Evolutionary conservation across 1,140 invertebrate species (phyloP).

Genomic region (Chymomyza costata): DNA sequence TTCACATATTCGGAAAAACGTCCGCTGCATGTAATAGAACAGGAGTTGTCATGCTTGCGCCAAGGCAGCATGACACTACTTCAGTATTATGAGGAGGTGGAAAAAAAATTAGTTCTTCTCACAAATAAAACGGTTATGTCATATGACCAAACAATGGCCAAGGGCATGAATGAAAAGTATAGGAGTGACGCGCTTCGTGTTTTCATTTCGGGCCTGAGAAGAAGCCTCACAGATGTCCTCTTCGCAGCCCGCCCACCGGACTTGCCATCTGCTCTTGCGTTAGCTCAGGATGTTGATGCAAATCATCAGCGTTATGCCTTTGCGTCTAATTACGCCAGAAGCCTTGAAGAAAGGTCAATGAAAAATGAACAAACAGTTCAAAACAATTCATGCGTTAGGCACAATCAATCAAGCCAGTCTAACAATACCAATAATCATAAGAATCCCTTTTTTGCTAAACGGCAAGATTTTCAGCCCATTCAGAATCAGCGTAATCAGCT

Average conservation of each 20-base stretch:
- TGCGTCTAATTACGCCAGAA: no score
- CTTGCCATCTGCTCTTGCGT: constrained; percentile 21
- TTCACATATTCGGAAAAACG: no score
- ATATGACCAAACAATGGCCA: background rate
- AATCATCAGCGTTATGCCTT: constrained; percentile 13
- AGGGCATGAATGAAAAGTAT: background rate
- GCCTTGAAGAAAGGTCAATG: no score
- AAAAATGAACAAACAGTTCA: no score
- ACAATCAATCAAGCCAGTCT: no score
- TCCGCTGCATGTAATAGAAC: no score
- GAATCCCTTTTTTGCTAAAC: no score
- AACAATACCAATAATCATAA: no score
- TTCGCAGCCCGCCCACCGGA: constrained; percentile 18
- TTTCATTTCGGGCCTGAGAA: background rate
- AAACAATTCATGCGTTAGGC: no score
- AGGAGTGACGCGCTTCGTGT: background rate
- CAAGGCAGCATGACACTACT: constrained; percentile 1
- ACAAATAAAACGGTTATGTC: constrained; percentile 7
- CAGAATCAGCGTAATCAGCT: no score
- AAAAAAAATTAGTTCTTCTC: constrained; percentile 10
- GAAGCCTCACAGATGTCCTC: constrained; percentile 8
- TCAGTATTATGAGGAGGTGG: background rate
- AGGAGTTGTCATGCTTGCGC: background rate
- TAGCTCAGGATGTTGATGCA: constrained; percentile 16
- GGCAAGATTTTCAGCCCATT: no score